Evolutionary conservation across 2,113 vertebrate species (phyloP), one percentile per base, ranked within the genome.

Genomic region (Camelus bactrianus): DNA sequence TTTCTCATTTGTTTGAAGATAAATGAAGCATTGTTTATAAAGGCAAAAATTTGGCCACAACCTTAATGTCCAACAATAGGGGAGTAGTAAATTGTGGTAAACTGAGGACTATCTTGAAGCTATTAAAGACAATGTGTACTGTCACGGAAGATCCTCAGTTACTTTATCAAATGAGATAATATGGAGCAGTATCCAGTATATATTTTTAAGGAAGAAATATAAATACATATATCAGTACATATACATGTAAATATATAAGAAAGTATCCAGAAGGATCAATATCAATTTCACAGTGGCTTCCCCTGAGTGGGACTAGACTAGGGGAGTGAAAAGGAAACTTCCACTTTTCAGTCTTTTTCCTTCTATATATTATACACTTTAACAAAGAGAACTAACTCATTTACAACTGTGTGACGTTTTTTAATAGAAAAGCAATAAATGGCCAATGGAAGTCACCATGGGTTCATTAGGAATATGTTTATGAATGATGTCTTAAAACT

Each of bases 141-240:
- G 14, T 67, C 42, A 54, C n/a, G 26, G 42, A 60, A 72, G 46
- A 62, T 54, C n/a, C 7, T 86, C 26, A 8, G 20, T 6, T 28
- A 56, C 62, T 80, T 93, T 89, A 77, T 86, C 90, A 84, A 73
- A 54, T 35, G 48, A 67, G 50, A 62, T 52, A 67, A 92, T 30
- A 72, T 16, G 17, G 52, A 91, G 26, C 6, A 62, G 24, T 15
- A 35, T 5, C 48, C 91, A 46, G 35, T 28, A 46, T 2, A 56
- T 12, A 48, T 86, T 86, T 87, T 42, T 15, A 69, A 83, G 54
- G 80, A 67, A 13, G 22, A 58, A 48, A 10, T 72, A 26, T 30
- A 58, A 48, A 10, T 72, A 26, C 24, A 6, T 38, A 62, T 28
- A 54, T 82, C 56, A 58, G 24, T 50, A 72, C 14, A 62, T 32